phyloP scores from a whole-genome alignment of 2,888 invertebrate genomes.

The Lasioglossum pauxillum region DNA sequence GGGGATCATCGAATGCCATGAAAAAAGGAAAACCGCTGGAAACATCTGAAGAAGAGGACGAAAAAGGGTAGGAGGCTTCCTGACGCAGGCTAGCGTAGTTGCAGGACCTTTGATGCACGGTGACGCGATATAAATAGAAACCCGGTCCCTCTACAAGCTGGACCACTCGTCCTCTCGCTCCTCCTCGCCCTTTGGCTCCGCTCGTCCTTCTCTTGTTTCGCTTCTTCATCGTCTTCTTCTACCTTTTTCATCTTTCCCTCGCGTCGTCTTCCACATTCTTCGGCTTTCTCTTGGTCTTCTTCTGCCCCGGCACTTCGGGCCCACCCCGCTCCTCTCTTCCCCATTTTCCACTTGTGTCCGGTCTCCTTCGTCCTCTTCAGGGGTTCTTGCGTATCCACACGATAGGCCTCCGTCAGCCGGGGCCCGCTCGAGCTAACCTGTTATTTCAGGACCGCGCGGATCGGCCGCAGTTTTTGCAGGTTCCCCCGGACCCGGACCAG shows the following conservation, averaged over 20 bases:
- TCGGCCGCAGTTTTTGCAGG: constrained; percentile 78
- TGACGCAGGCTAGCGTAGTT: constrained; percentile 51
- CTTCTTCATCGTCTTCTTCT: constrained; percentile 30
- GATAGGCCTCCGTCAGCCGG: constrained; percentile 44
- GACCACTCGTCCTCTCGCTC: constrained; percentile 60
- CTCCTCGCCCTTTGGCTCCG: constrained; percentile 27
- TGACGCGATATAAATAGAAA: constrained; percentile 74
- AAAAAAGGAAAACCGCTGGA: neutral
- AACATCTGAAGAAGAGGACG: constrained; percentile 27
- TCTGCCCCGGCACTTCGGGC: constrained; percentile 8
- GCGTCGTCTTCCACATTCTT: constrained; percentile 41
- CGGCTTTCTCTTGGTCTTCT: constrained; percentile 43
- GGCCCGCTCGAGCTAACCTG: constrained; percentile 77
- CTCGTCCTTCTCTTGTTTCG: constrained; percentile 29
- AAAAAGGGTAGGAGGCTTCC: constrained; percentile 47
- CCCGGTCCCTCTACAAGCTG: constrained; percentile 65
- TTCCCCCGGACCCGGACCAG: constrained; percentile 69
- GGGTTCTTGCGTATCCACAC: constrained; percentile 63
- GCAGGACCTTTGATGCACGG: constrained; percentile 70
- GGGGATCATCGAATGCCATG: neutral
- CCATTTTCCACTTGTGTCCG: constrained; percentile 42
- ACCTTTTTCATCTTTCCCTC: constrained; percentile 46
- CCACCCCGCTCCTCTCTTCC: constrained; percentile 28
- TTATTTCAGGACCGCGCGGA: constrained; percentile 82
- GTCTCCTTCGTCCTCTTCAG: constrained; percentile 50